Evolutionary conservation across 2,888 invertebrate species (phyloP).

Genomic region (Ceraclea dissimilis): DNA sequence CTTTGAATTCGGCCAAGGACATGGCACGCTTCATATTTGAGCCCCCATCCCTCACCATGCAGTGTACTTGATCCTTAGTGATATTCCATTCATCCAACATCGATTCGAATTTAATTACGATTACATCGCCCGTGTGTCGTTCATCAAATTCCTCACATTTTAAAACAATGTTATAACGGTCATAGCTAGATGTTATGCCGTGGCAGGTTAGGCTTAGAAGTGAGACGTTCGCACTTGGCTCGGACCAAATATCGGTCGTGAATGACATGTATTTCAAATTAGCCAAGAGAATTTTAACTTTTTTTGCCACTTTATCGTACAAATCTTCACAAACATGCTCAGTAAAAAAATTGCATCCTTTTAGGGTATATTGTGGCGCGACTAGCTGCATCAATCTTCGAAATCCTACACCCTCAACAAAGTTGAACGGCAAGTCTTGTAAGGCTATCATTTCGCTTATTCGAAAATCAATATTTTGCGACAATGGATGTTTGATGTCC

Average conservation of each 20-base stretch:
- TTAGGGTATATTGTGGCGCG: neutral
- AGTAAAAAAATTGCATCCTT: slow-evolving; percentile 3
- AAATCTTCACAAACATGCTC: neutral
- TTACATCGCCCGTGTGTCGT: neutral
- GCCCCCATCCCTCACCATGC: neutral
- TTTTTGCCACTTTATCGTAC: neutral
- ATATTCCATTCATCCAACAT: slow-evolving; percentile 2
- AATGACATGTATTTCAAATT: neutral
- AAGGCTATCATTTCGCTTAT: slow-evolving; percentile 1
- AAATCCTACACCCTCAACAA: slow-evolving; percentile 1
- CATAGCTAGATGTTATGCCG: neutral
- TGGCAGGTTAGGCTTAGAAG: slow-evolving; percentile 2
- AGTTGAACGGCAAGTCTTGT: slow-evolving; percentile 2
- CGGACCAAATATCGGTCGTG: slow-evolving; percentile 3
- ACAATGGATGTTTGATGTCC: neutral
- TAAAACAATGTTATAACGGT: neutral
- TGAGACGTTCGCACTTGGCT: neutral
- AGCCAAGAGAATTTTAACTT: neutral
- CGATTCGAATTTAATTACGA: neutral
- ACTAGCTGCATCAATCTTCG: neutral
- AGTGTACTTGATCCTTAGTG: neutral
- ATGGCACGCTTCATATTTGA: slow-evolving; percentile 3
- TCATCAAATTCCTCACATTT: slow-evolving; percentile 1
- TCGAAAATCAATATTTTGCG: neutral
- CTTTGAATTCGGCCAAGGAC: neutral